A percentile compares a stretch with the other conserved stretches of the same genome.
Conservation (phyloP, 2,888 invertebrate species). For the Theretra japonica region DNA sequence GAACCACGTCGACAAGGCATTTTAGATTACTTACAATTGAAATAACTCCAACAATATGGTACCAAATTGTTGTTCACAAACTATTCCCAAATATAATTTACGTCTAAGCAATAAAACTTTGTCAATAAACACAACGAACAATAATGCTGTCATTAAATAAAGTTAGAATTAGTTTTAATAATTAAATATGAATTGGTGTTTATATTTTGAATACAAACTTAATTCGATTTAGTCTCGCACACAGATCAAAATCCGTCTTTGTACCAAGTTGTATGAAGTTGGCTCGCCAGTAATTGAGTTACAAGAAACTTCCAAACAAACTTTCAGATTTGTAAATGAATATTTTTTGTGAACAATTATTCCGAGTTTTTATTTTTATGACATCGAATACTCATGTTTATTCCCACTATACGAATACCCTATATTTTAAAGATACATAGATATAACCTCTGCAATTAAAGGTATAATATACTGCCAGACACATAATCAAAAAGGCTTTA, state of each 20-base stretch:
- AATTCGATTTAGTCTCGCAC: slow-evolving; percentile 11
- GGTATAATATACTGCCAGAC: neutral
- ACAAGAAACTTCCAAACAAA: slow-evolving; percentile 7
- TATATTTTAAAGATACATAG: neutral
- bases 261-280: neutral
- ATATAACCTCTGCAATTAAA: neutral
- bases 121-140: neutral
- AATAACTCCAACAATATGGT: too few relatives aligned
- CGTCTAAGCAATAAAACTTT: neutral
- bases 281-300: slow-evolving; percentile 1
- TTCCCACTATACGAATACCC: too few relatives aligned
- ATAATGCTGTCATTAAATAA: neutral
- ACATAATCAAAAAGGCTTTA: neutral
- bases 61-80: too few relatives aligned
- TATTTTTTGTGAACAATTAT: neutral
- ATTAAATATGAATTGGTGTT: neutral
- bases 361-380: neutral
- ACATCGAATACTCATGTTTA: neutral
- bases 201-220: slow-evolving; percentile 1
- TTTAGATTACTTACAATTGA: too few relatives aligned
- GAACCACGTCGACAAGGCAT: too few relatives aligned
- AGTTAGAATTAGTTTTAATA: neutral
- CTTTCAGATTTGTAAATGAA: slow-evolving; percentile 10
- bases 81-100: too few relatives aligned
- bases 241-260: slow-evolving; percentile 26